Percentiles rank a stretch among this genome's conserved stretches.
Conservation (phyloP, 92 coral and sea anemone genomes). For the Epizoanthus illoricatus region DNA sequence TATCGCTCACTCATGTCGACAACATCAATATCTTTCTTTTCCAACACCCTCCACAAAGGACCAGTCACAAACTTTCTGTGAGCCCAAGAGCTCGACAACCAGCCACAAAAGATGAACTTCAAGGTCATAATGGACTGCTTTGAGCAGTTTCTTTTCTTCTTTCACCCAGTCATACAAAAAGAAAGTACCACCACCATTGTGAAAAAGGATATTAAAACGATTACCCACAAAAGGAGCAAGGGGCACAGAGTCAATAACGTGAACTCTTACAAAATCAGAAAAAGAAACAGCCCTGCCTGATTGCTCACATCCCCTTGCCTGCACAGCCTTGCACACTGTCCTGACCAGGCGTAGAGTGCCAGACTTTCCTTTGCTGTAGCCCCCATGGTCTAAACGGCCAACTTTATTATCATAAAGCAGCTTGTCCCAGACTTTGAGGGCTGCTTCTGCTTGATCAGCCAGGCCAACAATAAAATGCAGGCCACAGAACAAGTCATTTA, state of each 20-base stretch:
- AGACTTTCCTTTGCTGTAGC: constrained; percentile 16
- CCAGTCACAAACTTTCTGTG: constrained; percentile 19
- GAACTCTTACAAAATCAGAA: background rate
- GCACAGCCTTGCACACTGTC: constrained; percentile 26
- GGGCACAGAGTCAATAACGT: constrained; percentile 21
- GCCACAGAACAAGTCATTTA: constrained; percentile 16
- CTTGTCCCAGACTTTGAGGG: constrained; percentile 34
- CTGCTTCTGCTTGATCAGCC: constrained; percentile 28
- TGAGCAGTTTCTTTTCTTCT: constrained; percentile 31
- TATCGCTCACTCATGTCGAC: constrained; percentile 34
- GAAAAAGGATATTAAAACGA: constrained; percentile 35
- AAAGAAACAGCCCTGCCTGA: constrained; percentile 28
- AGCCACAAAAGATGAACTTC: constrained; percentile 37
- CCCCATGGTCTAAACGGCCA: constrained; percentile 2
- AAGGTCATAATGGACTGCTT: constrained; percentile 23
- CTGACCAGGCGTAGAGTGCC: constrained; percentile 14
- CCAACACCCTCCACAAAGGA: constrained; percentile 42
- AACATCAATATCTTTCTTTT: constrained; percentile 21
- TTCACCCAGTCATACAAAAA: constrained; percentile 20
- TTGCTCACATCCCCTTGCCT: constrained; percentile 14
- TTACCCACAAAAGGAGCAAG: constrained; percentile 32
- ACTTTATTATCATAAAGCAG: constrained; percentile 13
- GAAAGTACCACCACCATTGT: constrained; percentile 28
- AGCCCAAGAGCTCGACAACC: constrained; percentile 33
- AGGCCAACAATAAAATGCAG: constrained; percentile 15